Evolutionary conservation across 2,888 invertebrate species (phyloP).

Genomic region (Leucoptera coffeella): DNA sequence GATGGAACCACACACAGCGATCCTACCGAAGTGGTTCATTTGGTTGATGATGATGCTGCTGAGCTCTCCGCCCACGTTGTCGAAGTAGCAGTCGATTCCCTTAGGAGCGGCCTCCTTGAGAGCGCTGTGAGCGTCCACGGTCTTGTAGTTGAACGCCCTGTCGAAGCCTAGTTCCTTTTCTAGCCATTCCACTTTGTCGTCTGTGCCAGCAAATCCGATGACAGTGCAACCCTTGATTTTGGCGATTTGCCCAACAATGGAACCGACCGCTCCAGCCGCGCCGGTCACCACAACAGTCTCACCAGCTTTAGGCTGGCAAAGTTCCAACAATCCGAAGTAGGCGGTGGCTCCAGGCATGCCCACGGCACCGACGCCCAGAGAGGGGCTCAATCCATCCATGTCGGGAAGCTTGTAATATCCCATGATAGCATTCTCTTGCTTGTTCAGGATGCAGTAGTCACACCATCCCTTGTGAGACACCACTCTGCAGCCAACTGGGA

Average conservation of each 20-base stretch:
- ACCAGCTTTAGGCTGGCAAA: slow-evolving; percentile 56
- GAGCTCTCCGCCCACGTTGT: slow-evolving; percentile 64
- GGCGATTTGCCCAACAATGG: slow-evolving; percentile 60
- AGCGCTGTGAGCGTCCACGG: slow-evolving; percentile 38
- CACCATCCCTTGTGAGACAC: slow-evolving; percentile 56
- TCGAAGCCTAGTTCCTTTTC: slow-evolving; percentile 62
- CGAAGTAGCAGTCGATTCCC: slow-evolving; percentile 70
- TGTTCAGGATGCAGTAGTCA: slow-evolving; percentile 18
- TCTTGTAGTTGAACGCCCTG: slow-evolving; percentile 68
- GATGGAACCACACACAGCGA: slow-evolving; percentile 6
- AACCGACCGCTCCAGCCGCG: slow-evolving; percentile 64
- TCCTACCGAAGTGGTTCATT: slow-evolving; percentile 42
- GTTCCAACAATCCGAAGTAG: slow-evolving; percentile 56
- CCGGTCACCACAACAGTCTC: slow-evolving; percentile 59
- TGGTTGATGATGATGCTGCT: slow-evolving; percentile 41
- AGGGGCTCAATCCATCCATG: slow-evolving; percentile 25
- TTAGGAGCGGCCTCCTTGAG: slow-evolving; percentile 59
- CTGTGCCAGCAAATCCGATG: slow-evolving; percentile 66
- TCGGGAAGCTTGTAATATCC: slow-evolving; percentile 20
- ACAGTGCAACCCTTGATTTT: slow-evolving; percentile 58
- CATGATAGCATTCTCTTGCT: not conserved
- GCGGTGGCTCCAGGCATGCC: slow-evolving; percentile 62
- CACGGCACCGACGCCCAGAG: slow-evolving; percentile 43
- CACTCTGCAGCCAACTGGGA: slow-evolving; percentile 48
- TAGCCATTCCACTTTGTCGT: slow-evolving; percentile 65